Conservation (phyloP, 2,797 vertebrate genomes). For the Oreortyx pictus region DNA sequence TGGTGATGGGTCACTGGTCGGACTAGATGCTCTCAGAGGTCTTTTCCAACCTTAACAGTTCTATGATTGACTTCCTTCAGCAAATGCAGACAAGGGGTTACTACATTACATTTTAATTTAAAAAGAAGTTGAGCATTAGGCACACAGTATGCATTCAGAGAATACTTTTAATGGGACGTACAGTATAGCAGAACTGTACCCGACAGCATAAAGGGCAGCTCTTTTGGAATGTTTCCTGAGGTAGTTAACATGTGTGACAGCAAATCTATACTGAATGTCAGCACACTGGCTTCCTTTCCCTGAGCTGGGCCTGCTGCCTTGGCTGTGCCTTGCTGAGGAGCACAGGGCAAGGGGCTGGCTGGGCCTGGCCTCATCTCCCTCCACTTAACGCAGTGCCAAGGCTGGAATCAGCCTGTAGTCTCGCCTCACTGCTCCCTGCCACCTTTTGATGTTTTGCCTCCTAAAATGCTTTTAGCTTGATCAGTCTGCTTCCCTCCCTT, state of each 20-base stretch:
- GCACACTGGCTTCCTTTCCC: conserved; percentile 48
- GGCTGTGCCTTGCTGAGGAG: conserved; percentile 2
- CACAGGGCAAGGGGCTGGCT: neutral
- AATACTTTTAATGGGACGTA: neutral
- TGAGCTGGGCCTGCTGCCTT: neutral
- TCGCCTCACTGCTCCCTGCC: conserved; percentile 15
- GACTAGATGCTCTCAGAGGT: too few relatives aligned
- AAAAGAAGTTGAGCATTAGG: neutral
- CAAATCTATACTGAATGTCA: neutral
- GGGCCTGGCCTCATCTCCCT: neutral
- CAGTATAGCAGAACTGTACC: neutral
- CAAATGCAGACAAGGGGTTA: neutral
- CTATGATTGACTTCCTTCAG: neutral
- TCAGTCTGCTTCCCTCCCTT: conserved; percentile 72
- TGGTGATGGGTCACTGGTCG: too few relatives aligned
- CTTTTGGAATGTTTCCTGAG: neutral
- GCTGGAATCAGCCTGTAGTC: neutral
- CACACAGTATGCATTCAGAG: neutral
- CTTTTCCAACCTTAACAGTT: too few relatives aligned
- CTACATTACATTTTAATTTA: neutral
- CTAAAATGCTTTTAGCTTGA: conserved; percentile 54
- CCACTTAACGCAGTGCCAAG: neutral
- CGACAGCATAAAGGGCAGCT: neutral
- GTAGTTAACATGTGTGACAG: neutral
- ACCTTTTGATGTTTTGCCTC: conserved; percentile 64